Evolutionary conservation across 2,888 invertebrate species (phyloP).

Genomic region (Microctonus hyperodae): DNA sequence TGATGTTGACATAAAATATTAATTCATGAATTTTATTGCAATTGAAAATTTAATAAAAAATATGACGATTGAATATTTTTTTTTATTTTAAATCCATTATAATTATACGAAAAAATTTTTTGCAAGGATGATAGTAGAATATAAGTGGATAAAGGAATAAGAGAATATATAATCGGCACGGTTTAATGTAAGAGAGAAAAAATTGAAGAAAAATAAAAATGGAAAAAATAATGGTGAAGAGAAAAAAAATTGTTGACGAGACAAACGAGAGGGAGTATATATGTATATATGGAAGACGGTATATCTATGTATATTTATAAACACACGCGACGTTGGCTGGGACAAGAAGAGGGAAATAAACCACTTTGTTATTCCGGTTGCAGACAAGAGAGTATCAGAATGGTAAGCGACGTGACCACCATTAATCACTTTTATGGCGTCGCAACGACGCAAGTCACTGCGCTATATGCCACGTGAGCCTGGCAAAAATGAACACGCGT

Average conservation of each 20-base stretch:
- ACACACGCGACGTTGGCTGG: not conserved
- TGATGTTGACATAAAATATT: no score
- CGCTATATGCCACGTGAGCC: slow-evolving; percentile 30
- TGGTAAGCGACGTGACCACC: slow-evolving; percentile 57
- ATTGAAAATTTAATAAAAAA: not conserved
- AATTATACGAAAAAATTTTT: not conserved
- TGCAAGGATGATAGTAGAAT: not conserved
- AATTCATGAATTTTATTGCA: not conserved
- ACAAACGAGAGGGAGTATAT: not conserved
- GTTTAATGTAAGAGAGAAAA: no score
- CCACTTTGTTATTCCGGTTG: slow-evolving; percentile 58
- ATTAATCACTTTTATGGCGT: slow-evolving; percentile 62
- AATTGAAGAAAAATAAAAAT: no score
- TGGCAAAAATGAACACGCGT: slow-evolving; percentile 26
- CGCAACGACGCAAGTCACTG: slow-evolving; percentile 60
- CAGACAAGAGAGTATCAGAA: slow-evolving; percentile 56
- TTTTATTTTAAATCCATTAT: not conserved
- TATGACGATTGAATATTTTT: not conserved
- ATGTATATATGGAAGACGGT: not conserved
- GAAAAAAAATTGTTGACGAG: slow-evolving; percentile 9
- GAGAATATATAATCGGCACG: not conserved
- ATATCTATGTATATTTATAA: no score
- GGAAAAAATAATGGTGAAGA: no score
- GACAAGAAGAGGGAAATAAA: slow-evolving; percentile 19
- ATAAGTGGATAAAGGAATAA: slow-evolving; percentile 3